A percentile compares a stretch with the other conserved stretches of the same genome.
Conservation (phyloP, 1,140 invertebrate genomes). For the Galleria mellonella region DNA sequence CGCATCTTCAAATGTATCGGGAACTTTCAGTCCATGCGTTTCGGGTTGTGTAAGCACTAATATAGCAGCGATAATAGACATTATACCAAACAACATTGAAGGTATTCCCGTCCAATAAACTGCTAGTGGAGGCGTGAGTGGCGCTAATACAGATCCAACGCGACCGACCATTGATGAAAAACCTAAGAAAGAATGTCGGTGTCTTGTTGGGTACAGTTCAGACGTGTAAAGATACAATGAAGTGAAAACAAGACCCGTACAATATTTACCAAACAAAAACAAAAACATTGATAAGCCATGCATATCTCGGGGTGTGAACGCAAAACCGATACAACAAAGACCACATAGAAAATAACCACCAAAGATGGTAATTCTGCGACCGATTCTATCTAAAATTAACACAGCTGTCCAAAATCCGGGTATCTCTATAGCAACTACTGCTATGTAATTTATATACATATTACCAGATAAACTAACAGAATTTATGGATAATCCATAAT, state of each 20-base stretch:
- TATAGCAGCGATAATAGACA: slow-evolving; percentile 76
- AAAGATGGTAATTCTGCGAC: slow-evolving; percentile 69
- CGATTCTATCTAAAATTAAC: slow-evolving; percentile 77
- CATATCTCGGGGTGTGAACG: slow-evolving; percentile 37
- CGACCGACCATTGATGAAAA: slow-evolving; percentile 85
- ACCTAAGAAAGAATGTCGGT: slow-evolving; percentile 80
- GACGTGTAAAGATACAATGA: slow-evolving; percentile 82
- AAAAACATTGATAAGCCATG: slow-evolving; percentile 40
- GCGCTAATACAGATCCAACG: slow-evolving; percentile 82
- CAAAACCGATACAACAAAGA: slow-evolving; percentile 47
- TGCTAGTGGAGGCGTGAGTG: slow-evolving; percentile 76
- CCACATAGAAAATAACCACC: slow-evolving; percentile 47
- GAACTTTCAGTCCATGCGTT: slow-evolving; percentile 79
- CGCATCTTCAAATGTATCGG: slow-evolving; percentile 82
- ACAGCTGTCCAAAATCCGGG: slow-evolving; percentile 82
- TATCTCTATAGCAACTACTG: slow-evolving; percentile 80
- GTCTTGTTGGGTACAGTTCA: slow-evolving; percentile 83
- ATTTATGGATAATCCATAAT: slow-evolving; percentile 89
- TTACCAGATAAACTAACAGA: slow-evolving; percentile 83
- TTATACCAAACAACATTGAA: slow-evolving; percentile 79
- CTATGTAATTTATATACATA: slow-evolving; percentile 81
- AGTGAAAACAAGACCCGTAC: slow-evolving; percentile 73
- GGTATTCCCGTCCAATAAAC: slow-evolving; percentile 73
- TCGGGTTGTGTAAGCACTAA: slow-evolving; percentile 81
- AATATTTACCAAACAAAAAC: slow-evolving; percentile 52